Evolutionary conservation across 2,888 invertebrate species (phyloP), one percentile per base, ranked within the genome.

Genomic region (Mythimna lalbum): DNA sequence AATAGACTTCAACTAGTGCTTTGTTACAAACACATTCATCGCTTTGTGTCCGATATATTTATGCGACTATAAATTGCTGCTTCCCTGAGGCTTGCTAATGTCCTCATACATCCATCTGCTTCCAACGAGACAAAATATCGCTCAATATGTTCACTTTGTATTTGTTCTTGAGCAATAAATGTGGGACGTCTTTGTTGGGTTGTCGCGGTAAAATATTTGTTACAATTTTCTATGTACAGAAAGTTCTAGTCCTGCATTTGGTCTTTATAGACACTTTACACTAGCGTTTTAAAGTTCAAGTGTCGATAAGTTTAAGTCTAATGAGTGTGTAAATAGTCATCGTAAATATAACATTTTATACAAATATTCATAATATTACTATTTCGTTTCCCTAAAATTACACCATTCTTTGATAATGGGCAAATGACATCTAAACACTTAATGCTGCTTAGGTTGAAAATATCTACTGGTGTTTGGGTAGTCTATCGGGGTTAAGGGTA

Each of bases 41-140:
- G 68, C 69, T 65, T 77, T 69, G 76, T 69, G 67, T 65, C 70
- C 78, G 68, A 82, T 84, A 74, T 83, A 81, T 84, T 84, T 84
- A 84, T 84, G 84, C 60, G 83, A 64, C 83, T 64, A 79, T 84
- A 84, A 84, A 84, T 84, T 84, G 78, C 61, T 82, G 79, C 62
- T 81, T 81, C 79, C 76, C 76, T 65, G 66, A 74, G 81, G 85
- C 82, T 76, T 67, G 63, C 83, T 84, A 84, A 84, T 84, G 83
- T 83, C 73, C 84, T 73, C 74, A 66, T 79, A 70, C 74, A 81
- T 82, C 76, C 70, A 82, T 83, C 78, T 78, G 57, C 62, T 71
- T 69, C 78, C 78, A 79, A 63, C 55, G 64, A 71, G 70, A 69
- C 81, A 71, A 84, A 78, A 78, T 83, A 82, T 82, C 64, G 70